phyloP scores from a whole-genome alignment of 2,888 invertebrate species.

The Lochmaea capreae region DNA sequence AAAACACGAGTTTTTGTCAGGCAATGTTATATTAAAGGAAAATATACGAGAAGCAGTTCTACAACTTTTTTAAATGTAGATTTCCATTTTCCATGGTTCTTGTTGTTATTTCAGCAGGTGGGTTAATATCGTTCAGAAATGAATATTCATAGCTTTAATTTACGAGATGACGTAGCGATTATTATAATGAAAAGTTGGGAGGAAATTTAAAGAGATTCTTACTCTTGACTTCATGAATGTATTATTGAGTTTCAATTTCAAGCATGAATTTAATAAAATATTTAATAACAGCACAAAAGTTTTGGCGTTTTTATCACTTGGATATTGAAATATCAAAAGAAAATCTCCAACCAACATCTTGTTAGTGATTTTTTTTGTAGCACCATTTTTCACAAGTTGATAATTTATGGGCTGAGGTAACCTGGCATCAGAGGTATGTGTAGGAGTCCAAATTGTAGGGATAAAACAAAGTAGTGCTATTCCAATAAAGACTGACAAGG shows the following conservation, averaged over 20 bases:
- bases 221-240: neutral
- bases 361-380: no score
- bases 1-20: slow-evolving; percentile 48
- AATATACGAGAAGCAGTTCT: slow-evolving; percentile 35
- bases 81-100: slow-evolving; percentile 11
- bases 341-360: no score
- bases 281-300: neutral
- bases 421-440: no score
- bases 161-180: neutral
- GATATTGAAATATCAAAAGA: neutral
- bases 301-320: neutral
- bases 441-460: no score
- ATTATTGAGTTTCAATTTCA: neutral
- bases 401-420: no score
- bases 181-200: neutral
- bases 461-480: no score
- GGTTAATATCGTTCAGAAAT: slow-evolving; percentile 9
- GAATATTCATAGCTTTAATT: slow-evolving; percentile 15
- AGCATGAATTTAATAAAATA: neutral
- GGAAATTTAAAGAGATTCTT: neutral
- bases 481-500: no score
- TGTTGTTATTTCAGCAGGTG: slow-evolving; percentile 19
- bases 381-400: no score
- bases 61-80: slow-evolving; percentile 21
- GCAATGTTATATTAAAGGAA: slow-evolving; percentile 51